Evolutionary conservation across 2,888 invertebrate species (phyloP), one percentile per base, ranked within the genome.

Genomic region (Pheosia tremula): DNA sequence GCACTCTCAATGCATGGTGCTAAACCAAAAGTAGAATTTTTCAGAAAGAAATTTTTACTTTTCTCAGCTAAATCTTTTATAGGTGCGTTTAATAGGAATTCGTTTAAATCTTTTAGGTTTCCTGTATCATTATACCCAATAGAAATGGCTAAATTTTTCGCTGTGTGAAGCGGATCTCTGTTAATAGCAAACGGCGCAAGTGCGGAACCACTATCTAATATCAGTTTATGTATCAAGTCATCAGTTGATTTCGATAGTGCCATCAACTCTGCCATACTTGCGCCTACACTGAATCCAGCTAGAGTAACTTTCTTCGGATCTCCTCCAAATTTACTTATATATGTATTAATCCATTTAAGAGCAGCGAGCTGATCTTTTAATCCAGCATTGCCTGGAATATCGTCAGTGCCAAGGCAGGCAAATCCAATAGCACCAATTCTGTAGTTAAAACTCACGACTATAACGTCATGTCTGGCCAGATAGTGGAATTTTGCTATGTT

Each of bases 281-380:
- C 97, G 7, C 97, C 97, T 6, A 97, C 96, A 62, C 96, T 97
- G 79, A 97, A 97, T 0, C 98, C 98, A 79, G 97, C 95, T 2
- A 98, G 83, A 0, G 98, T 98, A 0, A 98, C 95, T 77, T 95
- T 95, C 45, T 95, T 94, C 0, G 96, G 95, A 88, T 98, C 96
- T 8, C 98, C 98, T 24, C 97, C 97, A 83, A 98, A 98, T 59
- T 95, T 94, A 13, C 74, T 90, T 7, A 98, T 96, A 82, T 98
- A 96, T 67, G 96, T 95, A 66, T 95, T 95, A 1, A 97, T 94
- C 96, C 97, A 97, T 69, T 95, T 87, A 56, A 98, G 87, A 0
- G 97, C 97, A 81, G 97, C 94, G 59, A 96, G 95, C 83, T 98
- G 97, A 83, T 98, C 98, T 82, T 97, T 96, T 56, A 98, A 83